Conservation (phyloP, 2,113 vertebrate genomes). For the Copsychus sechellarum region DNA sequence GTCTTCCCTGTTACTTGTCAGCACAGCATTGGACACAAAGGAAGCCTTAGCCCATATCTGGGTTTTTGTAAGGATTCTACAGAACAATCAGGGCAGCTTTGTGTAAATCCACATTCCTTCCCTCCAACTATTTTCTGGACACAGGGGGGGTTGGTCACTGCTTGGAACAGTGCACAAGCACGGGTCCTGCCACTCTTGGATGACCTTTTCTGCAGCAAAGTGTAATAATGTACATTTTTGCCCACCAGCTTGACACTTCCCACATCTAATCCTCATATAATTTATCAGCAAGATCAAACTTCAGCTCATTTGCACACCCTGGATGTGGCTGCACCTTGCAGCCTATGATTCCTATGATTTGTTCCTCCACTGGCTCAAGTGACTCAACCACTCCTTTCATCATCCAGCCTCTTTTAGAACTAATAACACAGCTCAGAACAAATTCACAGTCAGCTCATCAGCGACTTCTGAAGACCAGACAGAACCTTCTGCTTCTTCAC, state of each 20-base stretch:
- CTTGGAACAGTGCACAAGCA: neutral
- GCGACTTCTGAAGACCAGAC: neutral
- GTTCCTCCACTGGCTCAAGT: neutral
- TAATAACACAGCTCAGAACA: neutral
- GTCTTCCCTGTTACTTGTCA: slow-evolving; percentile 41
- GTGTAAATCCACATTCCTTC: neutral
- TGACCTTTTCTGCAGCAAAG: neutral
- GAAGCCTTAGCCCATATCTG: neutral
- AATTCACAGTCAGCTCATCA: neutral
- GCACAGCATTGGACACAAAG: neutral
- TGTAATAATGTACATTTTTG: neutral
- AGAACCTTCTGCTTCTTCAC: neutral
- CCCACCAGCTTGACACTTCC: neutral
- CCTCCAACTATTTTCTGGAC: neutral
- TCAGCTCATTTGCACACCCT: neutral
- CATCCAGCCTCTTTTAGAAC: neutral
- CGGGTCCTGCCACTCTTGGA: neutral
- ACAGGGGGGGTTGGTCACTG: neutral
- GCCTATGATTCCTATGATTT: neutral
- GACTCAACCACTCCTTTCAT: neutral
- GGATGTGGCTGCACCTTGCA: neutral
- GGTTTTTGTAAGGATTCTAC: neutral
- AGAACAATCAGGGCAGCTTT: neutral
- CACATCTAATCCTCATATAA: neutral
- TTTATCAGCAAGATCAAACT: neutral